phyloP scores from a whole-genome alignment of 2,797 vertebrate species.

The Hydrophis major region DNA sequence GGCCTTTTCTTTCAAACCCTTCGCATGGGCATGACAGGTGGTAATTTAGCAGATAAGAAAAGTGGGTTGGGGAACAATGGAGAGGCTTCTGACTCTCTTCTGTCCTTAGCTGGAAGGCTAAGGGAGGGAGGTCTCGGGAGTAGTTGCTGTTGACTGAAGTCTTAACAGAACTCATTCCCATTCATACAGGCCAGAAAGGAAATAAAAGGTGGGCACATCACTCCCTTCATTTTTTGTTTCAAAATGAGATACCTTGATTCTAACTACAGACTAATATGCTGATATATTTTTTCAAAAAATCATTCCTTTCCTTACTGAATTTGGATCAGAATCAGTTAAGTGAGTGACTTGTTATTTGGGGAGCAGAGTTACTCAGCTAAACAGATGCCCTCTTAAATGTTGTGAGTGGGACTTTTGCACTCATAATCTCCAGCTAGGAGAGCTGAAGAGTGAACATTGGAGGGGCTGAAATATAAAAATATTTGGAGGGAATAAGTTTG shows the following conservation, averaged over 20 bases:
- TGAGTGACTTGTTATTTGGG: background rate
- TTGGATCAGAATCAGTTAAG: background rate
- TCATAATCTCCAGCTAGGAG: background rate
- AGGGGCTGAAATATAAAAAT: background rate
- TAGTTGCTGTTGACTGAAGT: background rate
- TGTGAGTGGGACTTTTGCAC: background rate
- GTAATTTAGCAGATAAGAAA: background rate
- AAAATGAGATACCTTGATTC: background rate
- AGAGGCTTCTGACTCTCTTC: background rate
- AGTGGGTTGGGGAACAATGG: background rate
- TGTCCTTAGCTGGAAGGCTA: background rate
- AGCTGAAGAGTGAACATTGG: background rate
- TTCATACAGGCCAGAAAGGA: background rate
- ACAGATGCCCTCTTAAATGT: background rate
- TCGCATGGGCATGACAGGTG: background rate
- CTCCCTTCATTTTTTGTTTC: background rate
- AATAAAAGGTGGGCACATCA: background rate
- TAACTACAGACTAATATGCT: background rate
- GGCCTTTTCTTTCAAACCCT: background rate
- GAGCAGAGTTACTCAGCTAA: background rate
- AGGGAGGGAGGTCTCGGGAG: background rate
- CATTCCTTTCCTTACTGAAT: background rate
- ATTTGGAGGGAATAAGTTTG: background rate
- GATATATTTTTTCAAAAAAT: background rate
- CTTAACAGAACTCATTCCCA: background rate